Evolutionary conservation across 2,888 invertebrate genomes (phyloP), one percentile per base, ranked within the genome.

Genomic region (Drosophila mimica): DNA sequence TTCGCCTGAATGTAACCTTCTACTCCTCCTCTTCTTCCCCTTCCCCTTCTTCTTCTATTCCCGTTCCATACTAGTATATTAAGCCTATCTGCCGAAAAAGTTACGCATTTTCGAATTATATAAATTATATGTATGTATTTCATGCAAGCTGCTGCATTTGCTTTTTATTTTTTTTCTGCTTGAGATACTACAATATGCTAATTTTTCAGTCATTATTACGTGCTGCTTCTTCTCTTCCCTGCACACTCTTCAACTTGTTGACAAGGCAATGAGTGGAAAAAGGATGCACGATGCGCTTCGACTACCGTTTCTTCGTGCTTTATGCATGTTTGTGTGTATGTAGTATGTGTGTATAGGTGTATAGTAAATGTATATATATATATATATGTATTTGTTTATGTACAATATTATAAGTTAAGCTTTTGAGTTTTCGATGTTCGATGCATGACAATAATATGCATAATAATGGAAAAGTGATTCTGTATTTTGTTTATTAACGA

Each of bases 141-240:
- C 36, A 82, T 82, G 82, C 69, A 87, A 76, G 76, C 68, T 59
- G 66, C 61, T 71, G 82, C 83, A 54, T 66, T 64, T 71, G 11
- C 25, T 4, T 54, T 28, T 4, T 6, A 25, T 36, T 28, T 20
- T 20, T 5, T 43, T 11, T 43, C 17, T 30, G 66, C 66, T 57
- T 40, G 52, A 74, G 57, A 70, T 74, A 68, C 87, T 77, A 82
- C 71, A 85, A 76, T 78, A 84, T 70, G 74, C 90, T 85, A 88
- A 74, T 75, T 62, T 74, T 85, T 85, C 84, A 85, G 84, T 85
- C 84, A 90, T 79, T 86, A 88, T 88, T 83, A 85, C 56, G 82
- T 69, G 73, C 51, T 31, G 33, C 9, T 34, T 40, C 11, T 52
- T 17, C 8, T 58, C 59, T 33, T 56, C 51, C 69, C 52, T 6